A percentile compares a stretch with the other conserved stretches of the same genome.
Conservation (phyloP, 2,113 vertebrate genomes). For the Periophthalmodon schlosseri region DNA sequence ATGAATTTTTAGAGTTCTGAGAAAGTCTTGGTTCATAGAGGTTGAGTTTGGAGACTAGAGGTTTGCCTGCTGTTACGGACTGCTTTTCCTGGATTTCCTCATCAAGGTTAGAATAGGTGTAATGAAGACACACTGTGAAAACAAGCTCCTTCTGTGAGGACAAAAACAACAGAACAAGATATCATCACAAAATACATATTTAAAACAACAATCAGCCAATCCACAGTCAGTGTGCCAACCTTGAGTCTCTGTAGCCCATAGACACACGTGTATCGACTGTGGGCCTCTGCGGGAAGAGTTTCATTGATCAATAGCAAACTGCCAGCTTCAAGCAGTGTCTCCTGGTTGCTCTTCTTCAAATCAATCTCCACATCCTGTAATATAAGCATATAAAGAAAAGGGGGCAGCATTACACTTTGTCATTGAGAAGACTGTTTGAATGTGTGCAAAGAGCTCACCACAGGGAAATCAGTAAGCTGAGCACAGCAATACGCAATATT, state of each 20-base stretch:
- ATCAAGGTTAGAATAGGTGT: conserved; percentile 78
- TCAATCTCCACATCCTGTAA: conserved; percentile 81
- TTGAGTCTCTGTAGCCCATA: conserved; percentile 81
- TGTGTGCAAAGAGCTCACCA: conserved; percentile 61
- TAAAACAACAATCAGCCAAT: neutral
- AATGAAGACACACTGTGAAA: conserved; percentile 83
- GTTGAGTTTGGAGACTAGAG: conserved; percentile 87
- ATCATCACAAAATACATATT: neutral
- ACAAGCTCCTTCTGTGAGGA: conserved; percentile 77
- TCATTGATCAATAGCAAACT: conserved; percentile 70
- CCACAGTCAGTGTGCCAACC: conserved; percentile 58
- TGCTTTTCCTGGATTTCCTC: conserved; percentile 80
- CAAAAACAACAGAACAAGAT: neutral
- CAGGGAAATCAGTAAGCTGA: conserved; percentile 79
- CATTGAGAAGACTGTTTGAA: neutral
- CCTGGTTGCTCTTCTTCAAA: conserved; percentile 83
- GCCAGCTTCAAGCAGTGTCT: conserved; percentile 79
- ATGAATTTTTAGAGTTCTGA: conserved; percentile 26
- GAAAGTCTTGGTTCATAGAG: conserved; percentile 63
- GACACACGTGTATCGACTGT: conserved; percentile 82
- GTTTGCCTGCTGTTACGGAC: conserved; percentile 79
- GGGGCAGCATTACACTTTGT: neutral
- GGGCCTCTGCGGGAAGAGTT: conserved; percentile 57
- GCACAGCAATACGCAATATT: conserved; percentile 77
- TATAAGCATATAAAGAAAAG: neutral